Conservation (phyloP, 2,888 invertebrate genomes). For the Hemistola chrysoprasaria region DNA sequence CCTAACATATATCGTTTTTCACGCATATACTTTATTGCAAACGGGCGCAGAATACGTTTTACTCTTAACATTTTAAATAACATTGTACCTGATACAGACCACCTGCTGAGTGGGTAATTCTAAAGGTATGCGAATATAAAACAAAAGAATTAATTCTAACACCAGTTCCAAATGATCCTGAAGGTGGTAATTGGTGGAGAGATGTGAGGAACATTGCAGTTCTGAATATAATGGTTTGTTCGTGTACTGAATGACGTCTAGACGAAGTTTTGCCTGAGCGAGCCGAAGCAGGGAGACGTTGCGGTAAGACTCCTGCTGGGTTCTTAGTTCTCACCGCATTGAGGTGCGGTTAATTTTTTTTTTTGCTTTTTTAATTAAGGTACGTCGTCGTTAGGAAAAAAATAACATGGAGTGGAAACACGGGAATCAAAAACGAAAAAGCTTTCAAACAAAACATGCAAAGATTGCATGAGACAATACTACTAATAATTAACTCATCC, state of each 20-base stretch:
- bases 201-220: conserved; percentile 50
- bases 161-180: conserved; percentile 43
- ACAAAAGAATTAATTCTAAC: conserved; percentile 1
- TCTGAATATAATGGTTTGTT: conserved; percentile 55
- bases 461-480: neutral
- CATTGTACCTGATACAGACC: conserved; percentile 39
- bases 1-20: too few relatives aligned
- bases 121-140: conserved; percentile 33
- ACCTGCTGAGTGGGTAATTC: conserved; percentile 54
- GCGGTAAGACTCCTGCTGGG: conserved; percentile 68
- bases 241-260: conserved; percentile 62
- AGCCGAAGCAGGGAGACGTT: conserved; percentile 46
- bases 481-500: conserved; percentile 8
- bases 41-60: too few relatives aligned
- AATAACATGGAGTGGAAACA: conserved; percentile 20
- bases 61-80: neutral
- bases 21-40: conserved; percentile 2
- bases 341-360: conserved; percentile 49
- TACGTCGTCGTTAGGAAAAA: conserved; percentile 39
- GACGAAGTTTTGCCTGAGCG: conserved; percentile 71
- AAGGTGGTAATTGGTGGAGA: conserved; percentile 38
- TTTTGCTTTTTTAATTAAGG: conserved; percentile 51
- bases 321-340: conserved; percentile 72
- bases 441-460: too few relatives aligned
- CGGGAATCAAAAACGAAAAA: conserved; percentile 19